Base-by-base conservation (phyloP, 2,113 vertebrate genomes). In the Nibea coibor region DNA sequence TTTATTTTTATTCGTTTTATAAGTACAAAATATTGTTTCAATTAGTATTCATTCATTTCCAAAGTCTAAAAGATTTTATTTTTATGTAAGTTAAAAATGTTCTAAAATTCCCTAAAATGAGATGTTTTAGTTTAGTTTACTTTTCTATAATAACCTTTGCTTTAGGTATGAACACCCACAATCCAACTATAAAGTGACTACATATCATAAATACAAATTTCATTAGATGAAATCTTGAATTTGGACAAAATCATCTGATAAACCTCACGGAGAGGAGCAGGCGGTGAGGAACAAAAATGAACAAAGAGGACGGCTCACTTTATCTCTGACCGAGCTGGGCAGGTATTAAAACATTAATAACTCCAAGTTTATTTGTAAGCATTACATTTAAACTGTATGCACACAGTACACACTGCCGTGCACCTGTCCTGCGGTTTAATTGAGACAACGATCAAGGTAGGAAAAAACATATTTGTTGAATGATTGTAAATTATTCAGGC, bases 281-380 rank as follows among this genome's bases (percentile, higher is more conserved):
- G 42, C 56, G 51, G 81, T 22, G 59, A 65, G 4, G 31, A 67
- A 16, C 12, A 69, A 63, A 78, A 43, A 35, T 53, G 59, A 11
- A 83, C 70, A 69, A 81, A 72, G 39, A 76, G n/a, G 61, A 65
- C 53, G 17, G 14, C 69, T 82, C 77, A 20, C 66, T 67, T 75
- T 83, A 65, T 54, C 43, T 67, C 24, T 62, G 51, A 72, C 61
- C 47, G 76, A 78, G 70, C 15, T 56, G 19, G 72, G 54, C 65
- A 80, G 69, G 56, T 71, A 57, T 75, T 91, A 78, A 85, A 87
- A 85, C 59, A 88, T 88, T 79, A 85, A 88, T 87, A 81, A 83
- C 67, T 69, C 14, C 59, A 88, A 81, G 74, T 69, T 51, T 61
- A 92, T 88, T 87, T 89, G 70, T 72, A 88, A 81, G 59, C 35